Conservation (phyloP, 2,888 invertebrate genomes). For the Hydropsyche betteni region DNA sequence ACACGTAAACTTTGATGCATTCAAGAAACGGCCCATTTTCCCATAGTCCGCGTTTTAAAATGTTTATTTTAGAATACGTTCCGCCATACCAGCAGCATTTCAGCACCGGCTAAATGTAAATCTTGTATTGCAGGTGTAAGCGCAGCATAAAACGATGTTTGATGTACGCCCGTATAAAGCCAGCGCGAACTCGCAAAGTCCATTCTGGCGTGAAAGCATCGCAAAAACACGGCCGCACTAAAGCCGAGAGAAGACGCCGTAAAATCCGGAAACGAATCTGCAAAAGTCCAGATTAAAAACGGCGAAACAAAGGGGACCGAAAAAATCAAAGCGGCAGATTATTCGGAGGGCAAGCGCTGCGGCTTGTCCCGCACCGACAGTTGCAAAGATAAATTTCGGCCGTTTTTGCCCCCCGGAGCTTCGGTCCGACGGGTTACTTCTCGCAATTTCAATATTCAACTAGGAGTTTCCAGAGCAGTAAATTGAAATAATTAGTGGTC, state of each 20-base stretch:
- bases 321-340: background rate
- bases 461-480: conserved; percentile 33
- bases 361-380: conserved; percentile 29
- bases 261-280: no score
- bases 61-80: background rate
- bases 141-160: background rate
- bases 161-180: background rate
- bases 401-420: conserved; percentile 15
- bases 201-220: no score
- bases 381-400: conserved; percentile 35
- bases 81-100: background rate
- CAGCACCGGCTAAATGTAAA: background rate
- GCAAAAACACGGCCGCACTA: no score
- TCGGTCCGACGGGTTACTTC: conserved; percentile 19
- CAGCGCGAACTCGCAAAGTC: background rate
- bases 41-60: background rate
- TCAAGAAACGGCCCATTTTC: no score
- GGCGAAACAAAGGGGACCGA: no score
- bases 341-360: conserved; percentile 1
- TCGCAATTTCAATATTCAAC: conserved; percentile 38
- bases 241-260: no score
- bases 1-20: no score
- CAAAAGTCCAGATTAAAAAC: no score
- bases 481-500: conserved; percentile 40
- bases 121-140: conserved; percentile 5